Evolutionary conservation across 1,140 invertebrate species (phyloP), one percentile per base, ranked within the genome.

Genomic region (Thaumatotibia leucotreta): DNA sequence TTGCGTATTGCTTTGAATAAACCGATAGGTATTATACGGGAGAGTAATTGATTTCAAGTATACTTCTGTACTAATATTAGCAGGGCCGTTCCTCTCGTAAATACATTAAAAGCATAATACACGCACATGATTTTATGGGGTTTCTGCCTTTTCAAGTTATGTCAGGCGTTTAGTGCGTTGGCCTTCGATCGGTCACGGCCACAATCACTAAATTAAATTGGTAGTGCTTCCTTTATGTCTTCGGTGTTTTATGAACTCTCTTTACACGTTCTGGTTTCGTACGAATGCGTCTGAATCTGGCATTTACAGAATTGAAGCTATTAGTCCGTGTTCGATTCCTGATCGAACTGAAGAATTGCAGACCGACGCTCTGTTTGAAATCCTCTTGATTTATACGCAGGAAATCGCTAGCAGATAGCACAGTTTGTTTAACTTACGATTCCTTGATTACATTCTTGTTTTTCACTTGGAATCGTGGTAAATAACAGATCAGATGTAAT

Each of bases 81-180:
- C 52, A 24, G 52, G 9, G 11, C n/a, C 49, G 45, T 10, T 24
- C 50, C 14, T n/a, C 11, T 27, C 52, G 11, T 29, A 31, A 4
- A 27, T 58, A 27, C 14, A 14, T 27, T 8, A 14, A 58, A 11
- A 58, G 52, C 23, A 27, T 58, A 58, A 54, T 54, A 11, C n/a
- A n/a, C 9, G 11, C 20, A 52, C 10, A n/a, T 24, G 50, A 14
- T 58, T 58, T 58, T 58, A 58, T 58, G 52, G 29, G 52, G 52
- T 58, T 58, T 58, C 52, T 58, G 52, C 11, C 52, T 58, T 58
- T 20, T 58, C 23, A 14, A 27, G 52, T 58, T 58, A 58, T 58
- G 52, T 58, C 52, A 58, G 10, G n/a, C 23, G 52, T 45, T 17
- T 45, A 20, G 39, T 29, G 1, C 52, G 52, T 58, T 14, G 6